Evolutionary conservation across 2,113 vertebrate species (phyloP), one percentile per base, ranked within the genome.

Genomic region (Brachyhypopomus occidentalis): DNA sequence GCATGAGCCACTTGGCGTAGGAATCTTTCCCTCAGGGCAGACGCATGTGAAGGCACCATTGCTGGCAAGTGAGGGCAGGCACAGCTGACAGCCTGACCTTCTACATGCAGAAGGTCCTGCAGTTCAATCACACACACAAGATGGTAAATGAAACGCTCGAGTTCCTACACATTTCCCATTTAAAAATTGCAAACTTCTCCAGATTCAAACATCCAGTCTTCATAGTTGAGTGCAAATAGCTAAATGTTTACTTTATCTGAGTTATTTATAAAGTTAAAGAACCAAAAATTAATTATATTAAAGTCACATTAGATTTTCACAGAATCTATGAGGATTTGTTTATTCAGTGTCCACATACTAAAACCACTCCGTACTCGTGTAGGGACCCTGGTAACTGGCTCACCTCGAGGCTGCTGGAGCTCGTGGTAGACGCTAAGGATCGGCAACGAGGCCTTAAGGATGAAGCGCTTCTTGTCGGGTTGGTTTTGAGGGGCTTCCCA

Each of bases 381-480:
- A 41, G 59, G 2, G 14, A 67, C 36, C n/a, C 11, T n/a, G 45
- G 20, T 52, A 69, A 20, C 1, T 1, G 3, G 90, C 90, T 88
- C 88, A 96, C 96, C 90, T 80, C 78, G 88, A 30, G 93, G 93
- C 82, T 97, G 95, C 72, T 93, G 94, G 1, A 94, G 92, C 0
- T 80, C 86, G 0, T 97, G 94, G 64, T 95, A 88, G n/a, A 95
- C 83, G 0, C 85, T 85, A 27, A 97, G 87, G 1, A 92, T 64
- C 0, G 94, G 91, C 41, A 94, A 0, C 0, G 92, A 77, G 0
- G 87, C 81, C 2, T 79, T 94, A 58, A 94, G 83, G 41, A 96
- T 23, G 1, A 94, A 84, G 0, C 66, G 87, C 0, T 85, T 94
- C 16, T 91, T 86, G 41, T 76, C 82, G 0, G 87, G 91, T 3